Evolutionary conservation across 2,113 vertebrate genomes (phyloP).

Genomic region (Paramormyrops kingsleyae): DNA sequence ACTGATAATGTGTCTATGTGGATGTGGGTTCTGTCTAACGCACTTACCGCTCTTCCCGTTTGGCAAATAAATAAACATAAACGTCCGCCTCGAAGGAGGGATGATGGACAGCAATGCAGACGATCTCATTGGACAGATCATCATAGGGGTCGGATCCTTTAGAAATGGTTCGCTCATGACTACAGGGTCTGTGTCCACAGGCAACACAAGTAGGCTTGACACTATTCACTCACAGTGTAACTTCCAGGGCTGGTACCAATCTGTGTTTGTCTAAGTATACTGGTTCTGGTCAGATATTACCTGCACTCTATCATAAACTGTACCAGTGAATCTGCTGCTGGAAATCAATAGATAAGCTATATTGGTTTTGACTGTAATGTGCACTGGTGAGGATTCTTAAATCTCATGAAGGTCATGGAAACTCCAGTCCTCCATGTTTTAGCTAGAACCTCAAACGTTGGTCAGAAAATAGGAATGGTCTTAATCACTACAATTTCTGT

Average conservation of each 20-base stretch:
- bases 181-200: not conserved
- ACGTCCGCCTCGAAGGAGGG: not conserved
- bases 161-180: not conserved
- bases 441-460: not conserved
- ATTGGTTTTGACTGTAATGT: not conserved
- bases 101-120: not conserved
- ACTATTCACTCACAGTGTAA: not conserved
- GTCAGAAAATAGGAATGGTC: not conserved
- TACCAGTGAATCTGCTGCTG: not conserved
- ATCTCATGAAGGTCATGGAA: not conserved
- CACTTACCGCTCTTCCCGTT: not conserved
- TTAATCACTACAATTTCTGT: not conserved
- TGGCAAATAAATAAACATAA: slow-evolving; percentile 2
- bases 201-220: not conserved
- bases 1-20: not conserved
- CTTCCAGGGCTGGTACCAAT: not conserved
- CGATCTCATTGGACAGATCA: not conserved
- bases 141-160: not conserved
- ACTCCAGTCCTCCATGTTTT: not conserved
- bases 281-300: not conserved
- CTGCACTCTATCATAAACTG: not conserved
- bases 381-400: not conserved
- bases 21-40: not conserved
- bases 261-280: not conserved
- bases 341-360: not conserved